phyloP scores from a whole-genome alignment of 92 coral and sea anemone genomes.

The Bergia puertoricense region DNA sequence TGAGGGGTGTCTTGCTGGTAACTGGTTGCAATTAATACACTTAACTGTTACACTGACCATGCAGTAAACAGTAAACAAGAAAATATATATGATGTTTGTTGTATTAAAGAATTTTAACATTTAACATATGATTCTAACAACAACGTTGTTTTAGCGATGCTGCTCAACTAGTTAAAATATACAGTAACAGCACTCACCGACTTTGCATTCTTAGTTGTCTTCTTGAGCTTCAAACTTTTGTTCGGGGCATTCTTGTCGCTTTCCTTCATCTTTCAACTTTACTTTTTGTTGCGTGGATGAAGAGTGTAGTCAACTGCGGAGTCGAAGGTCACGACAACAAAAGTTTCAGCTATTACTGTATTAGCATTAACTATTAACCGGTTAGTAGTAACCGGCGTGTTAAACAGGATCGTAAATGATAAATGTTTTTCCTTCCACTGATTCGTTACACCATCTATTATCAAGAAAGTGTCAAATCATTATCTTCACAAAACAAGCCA shows the following conservation, averaged over 20 bases:
- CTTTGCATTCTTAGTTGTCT: background rate
- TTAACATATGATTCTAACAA: background rate
- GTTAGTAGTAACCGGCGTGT: background rate
- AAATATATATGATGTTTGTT: too few relatives aligned
- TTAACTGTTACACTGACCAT: too few relatives aligned
- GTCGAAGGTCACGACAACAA: constrained; percentile 2
- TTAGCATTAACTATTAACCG: background rate
- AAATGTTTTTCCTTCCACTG: background rate
- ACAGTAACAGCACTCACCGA: constrained; percentile 1
- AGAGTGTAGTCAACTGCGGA: background rate
- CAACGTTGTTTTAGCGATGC: background rate
- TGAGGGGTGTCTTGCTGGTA: too few relatives aligned
- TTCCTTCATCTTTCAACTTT: background rate
- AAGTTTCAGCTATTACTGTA: background rate
- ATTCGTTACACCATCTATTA: background rate
- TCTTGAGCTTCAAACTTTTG: constrained; percentile 25
- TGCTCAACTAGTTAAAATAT: background rate
- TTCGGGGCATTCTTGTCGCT: background rate
- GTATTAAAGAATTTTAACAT: too few relatives aligned
- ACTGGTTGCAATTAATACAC: too few relatives aligned
- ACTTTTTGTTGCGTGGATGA: background rate
- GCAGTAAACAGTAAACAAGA: too few relatives aligned
- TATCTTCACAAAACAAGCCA: background rate
- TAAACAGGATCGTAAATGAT: background rate
- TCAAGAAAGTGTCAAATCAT: background rate